These are phyloP conservation scores for Mastigias papua DNA, from an alignment of 30 jellyfish, hydroid and myxozoan species.

Conservation along the genomic window DNA sequence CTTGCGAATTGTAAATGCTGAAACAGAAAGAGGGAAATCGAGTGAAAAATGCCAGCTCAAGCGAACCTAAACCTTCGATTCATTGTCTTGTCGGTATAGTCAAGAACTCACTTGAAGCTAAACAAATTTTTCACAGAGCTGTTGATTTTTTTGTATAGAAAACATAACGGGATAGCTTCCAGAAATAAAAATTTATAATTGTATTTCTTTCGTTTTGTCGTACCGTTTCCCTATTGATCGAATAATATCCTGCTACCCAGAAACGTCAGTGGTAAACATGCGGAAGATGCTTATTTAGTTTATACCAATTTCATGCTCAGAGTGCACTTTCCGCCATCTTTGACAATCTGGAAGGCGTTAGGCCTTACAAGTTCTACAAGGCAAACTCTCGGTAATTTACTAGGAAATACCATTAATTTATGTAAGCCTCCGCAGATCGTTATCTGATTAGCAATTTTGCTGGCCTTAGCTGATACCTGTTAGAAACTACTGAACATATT, in stretches of 20 bases:
- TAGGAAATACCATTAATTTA: no score
- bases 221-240: conserved; percentile 9
- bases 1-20: not conserved
- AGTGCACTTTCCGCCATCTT: no score
- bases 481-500: no score
- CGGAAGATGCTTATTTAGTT: not conserved
- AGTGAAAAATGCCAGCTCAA: not conserved
- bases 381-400: no score
- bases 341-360: no score
- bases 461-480: no score
- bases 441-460: no score
- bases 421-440: no score
- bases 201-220: not conserved
- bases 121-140: not conserved
- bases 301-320: not conserved
- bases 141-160: not conserved
- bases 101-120: not conserved
- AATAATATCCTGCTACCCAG: conserved; percentile 1
- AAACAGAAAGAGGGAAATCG: not conserved
- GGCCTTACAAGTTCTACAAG: no score
- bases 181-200: not conserved
- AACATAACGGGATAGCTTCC: conserved; percentile 11
- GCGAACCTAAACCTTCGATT: not conserved
- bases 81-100: not conserved
- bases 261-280: not conserved